Base-by-base conservation (phyloP, 2,797 vertebrate genomes). In the Pyrocephalus nanus region DNA sequence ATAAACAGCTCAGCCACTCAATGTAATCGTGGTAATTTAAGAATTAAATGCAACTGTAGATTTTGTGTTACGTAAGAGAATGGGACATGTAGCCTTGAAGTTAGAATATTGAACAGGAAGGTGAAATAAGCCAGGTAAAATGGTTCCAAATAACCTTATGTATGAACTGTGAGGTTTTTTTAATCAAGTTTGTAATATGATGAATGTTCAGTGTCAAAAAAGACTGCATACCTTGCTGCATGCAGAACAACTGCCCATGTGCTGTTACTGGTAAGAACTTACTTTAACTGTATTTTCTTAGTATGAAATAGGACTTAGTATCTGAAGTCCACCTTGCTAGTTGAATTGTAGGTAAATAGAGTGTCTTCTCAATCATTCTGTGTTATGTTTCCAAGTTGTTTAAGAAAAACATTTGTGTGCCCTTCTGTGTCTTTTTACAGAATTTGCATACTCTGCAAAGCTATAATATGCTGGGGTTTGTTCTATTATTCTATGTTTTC, bases 131-230 rank as follows among this genome's bases (percentile, higher is more conserved):
- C 36, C 40, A 48, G 54, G 16, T 61, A 36, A 72, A 67, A 54
- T n/a, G 11, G 40, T 79, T 79, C 74, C 42, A 22, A 25, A 48
- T 73, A 61, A 67, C 78, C 73, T 66, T 55, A 7, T 66, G 9
- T 73, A 50, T 79, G 81, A 79, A n/a, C 61, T n/a, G 22, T 73
- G 67, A 85, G 30, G 60, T 29, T 62, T 75, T 79, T 58, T 32
- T 16, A 74, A 69, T 93, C 30, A 81, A 65, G 22, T 32, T 40
- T 67, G 55, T 62, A 74, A 53, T 58, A 22, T 57, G 66, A 45
- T 70, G 81, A 61, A 42, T 76, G 70, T 69, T 75, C 38, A 61
- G 25, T 81, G 42, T 96, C 53, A 77, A 74, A 55, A 71, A 67
- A 58, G 7, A 23, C 79, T 71, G 32, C 6, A 13, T 73, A 18